Evolutionary conservation across 2,888 invertebrate species (phyloP), one percentile per base, ranked within the genome.

Genomic region (Mylabris sibirica): DNA sequence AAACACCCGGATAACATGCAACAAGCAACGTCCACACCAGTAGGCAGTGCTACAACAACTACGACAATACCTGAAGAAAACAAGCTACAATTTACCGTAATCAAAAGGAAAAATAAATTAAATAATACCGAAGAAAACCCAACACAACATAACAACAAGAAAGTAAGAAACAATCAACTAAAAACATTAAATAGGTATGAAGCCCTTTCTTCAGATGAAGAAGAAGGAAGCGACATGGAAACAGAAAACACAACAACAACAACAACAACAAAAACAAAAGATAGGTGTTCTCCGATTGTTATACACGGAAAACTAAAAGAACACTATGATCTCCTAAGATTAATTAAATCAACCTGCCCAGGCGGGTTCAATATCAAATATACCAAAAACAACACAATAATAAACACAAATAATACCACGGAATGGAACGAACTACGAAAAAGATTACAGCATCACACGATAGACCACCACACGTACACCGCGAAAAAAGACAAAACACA

Each of bases 381-480:
- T 35, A 65, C 60, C 11, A 41, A 34, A n/a, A 59, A 60, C 22
- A 59, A n/a, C 12, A 60, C 65, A 6, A 65, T 59, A 26, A 65
- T 65, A 38, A 24, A 41, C 5, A n/a, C 60, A 14, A 20, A n/a
- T 2, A 26, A 35, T 5, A 38, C 1, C 11, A 38, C 22, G 2
- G 60, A 65, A 22, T 65, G 53, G 22, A 53, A n/a, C 14, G 30
- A 41, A 2, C 22, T 44, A 1, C 30, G 20, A 17, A 34, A 59
- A n/a, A 12, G 41, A 20, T 9, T 62, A 24, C 11, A 62, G 9
- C 2, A 44, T 5, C 4, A 61, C 14, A 34, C 12, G 0, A 34
- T 61, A 30, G 60, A 60, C 3, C 44, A 20, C 53, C 65, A 66
- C 61, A 66, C 49, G 17, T 44, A 66, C 24, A 44, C 60, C 5